These are phyloP conservation scores for Diplodus puntazzo DNA, from an alignment of 2,797 vertebrate genomes.

Conservation along the genomic window DNA sequence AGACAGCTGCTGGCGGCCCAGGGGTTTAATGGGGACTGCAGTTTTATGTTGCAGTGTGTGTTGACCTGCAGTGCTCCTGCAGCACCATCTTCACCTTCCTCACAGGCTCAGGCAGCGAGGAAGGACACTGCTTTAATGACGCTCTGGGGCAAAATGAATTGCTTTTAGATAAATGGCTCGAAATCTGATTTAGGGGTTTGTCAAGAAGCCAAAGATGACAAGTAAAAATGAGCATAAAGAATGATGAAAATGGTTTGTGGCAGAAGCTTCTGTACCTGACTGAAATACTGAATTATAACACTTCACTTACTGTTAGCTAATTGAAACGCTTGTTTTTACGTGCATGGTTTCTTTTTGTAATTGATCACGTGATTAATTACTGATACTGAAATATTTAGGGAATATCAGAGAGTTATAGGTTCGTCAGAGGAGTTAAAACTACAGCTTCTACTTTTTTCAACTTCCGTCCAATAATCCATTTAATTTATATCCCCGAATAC, in stretches of 20 bases:
- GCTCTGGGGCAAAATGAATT: conserved; percentile 47
- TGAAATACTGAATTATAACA: conserved; percentile 29
- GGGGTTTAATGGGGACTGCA: conserved; percentile 75
- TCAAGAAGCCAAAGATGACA: conserved; percentile 47
- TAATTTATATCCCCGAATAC: background rate
- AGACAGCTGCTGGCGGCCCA: conserved; percentile 68
- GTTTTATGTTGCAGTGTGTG: conserved; percentile 50
- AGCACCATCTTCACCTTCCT: conserved; percentile 72
- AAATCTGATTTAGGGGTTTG: conserved; percentile 54
- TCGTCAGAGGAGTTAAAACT: background rate
- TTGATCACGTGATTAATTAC: background rate
- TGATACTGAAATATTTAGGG: background rate
- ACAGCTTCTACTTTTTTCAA: background rate
- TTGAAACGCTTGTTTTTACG: background rate
- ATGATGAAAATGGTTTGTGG: conserved; percentile 29
- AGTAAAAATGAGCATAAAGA: conserved; percentile 42
- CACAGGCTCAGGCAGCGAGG: conserved; percentile 28
- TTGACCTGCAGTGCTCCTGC: conserved; percentile 76
- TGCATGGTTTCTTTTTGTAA: background rate
- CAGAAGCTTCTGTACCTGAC: background rate
- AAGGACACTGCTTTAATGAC: conserved; percentile 58
- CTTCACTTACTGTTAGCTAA: background rate
- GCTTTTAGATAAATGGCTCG: conserved; percentile 53
- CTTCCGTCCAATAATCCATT: background rate
- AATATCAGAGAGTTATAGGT: background rate